phyloP scores from a whole-genome alignment of 2,888 invertebrate genomes.

The Cephus rjabovi region DNA sequence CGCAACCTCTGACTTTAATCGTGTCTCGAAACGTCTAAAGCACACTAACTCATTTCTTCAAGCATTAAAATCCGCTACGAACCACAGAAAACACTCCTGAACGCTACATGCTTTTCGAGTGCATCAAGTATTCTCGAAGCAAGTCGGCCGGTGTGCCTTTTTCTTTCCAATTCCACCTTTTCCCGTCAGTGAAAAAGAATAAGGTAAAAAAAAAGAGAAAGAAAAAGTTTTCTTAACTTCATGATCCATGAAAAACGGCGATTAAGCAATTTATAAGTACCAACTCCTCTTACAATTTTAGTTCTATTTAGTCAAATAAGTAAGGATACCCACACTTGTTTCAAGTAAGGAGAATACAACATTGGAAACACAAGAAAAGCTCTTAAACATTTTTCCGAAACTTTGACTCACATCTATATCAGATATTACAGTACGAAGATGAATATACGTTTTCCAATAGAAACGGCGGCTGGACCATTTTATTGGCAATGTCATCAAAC shows the following conservation, averaged over 20 bases:
- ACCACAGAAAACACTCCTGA: constrained; percentile 21
- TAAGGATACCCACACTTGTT: no score
- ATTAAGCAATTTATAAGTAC: constrained; percentile 57
- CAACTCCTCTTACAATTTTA: constrained; percentile 17
- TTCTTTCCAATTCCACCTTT: background rate
- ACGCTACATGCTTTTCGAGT: constrained; percentile 37
- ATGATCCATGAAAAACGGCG: constrained; percentile 58
- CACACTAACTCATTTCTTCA: constrained; percentile 21
- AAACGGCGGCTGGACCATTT: no score
- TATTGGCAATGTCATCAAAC: no score
- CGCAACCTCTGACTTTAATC: background rate
- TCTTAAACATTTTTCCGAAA: no score
- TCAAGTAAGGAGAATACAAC: no score
- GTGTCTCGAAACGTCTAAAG: background rate
- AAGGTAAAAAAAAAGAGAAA: constrained; percentile 2
- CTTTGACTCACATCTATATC: no score
- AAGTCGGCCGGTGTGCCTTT: constrained; percentile 19
- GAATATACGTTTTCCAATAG: no score
- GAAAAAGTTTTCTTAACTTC: constrained; percentile 48
- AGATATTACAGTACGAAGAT: no score
- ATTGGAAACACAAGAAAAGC: no score
- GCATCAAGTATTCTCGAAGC: constrained; percentile 47
- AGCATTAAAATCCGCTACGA: constrained; percentile 19
- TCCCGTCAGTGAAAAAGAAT: background rate
- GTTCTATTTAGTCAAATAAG: no score